A percentile compares a stretch with the other conserved stretches of the same genome.
Conservation (phyloP, 2,888 invertebrate species). For the Pandemis corylana region DNA sequence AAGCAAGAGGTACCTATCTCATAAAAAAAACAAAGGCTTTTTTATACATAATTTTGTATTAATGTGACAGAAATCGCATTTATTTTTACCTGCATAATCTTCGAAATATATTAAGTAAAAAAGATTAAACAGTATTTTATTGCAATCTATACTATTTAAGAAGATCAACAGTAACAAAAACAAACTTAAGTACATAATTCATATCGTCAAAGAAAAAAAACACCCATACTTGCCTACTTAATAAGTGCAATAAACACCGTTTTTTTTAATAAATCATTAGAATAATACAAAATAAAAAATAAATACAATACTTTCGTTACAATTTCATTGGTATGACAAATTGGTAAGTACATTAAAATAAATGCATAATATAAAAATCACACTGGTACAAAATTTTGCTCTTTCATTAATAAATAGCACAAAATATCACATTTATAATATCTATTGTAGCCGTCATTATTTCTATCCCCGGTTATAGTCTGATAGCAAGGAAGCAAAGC, state of each 20-base stretch:
- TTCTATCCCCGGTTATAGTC: background rate
- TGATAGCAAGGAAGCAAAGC: background rate
- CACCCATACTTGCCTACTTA: slow-evolving; percentile 26
- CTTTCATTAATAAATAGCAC: slow-evolving; percentile 44
- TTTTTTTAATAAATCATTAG: slow-evolving; percentile 38
- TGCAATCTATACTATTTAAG: slow-evolving; percentile 2
- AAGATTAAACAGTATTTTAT: slow-evolving; percentile 22
- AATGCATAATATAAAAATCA: slow-evolving; percentile 52
- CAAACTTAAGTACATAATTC: slow-evolving; percentile 27
- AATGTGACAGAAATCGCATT: slow-evolving; percentile 73
- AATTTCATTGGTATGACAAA: slow-evolving; percentile 59
- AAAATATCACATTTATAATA: slow-evolving; percentile 53
- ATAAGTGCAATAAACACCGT: slow-evolving; percentile 28
- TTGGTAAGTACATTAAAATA: slow-evolving; percentile 48
- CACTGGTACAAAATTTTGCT: slow-evolving; percentile 42
- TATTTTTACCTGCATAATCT: slow-evolving; percentile 54
- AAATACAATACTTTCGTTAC: slow-evolving; percentile 53
- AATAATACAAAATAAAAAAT: slow-evolving; percentile 45
- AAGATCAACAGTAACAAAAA: slow-evolving; percentile 6
- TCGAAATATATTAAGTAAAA: slow-evolving; percentile 35
- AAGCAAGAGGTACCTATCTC: slow-evolving; percentile 34
- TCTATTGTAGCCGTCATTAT: background rate
- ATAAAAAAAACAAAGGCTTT: slow-evolving; percentile 45
- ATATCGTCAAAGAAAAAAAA: slow-evolving; percentile 10
- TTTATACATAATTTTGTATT: slow-evolving; percentile 64